Percentiles rank a stretch among this genome's conserved stretches.
phyloP scores from a whole-genome alignment of 2,113 vertebrate species.

The Syngnathoides biaculeatus region DNA sequence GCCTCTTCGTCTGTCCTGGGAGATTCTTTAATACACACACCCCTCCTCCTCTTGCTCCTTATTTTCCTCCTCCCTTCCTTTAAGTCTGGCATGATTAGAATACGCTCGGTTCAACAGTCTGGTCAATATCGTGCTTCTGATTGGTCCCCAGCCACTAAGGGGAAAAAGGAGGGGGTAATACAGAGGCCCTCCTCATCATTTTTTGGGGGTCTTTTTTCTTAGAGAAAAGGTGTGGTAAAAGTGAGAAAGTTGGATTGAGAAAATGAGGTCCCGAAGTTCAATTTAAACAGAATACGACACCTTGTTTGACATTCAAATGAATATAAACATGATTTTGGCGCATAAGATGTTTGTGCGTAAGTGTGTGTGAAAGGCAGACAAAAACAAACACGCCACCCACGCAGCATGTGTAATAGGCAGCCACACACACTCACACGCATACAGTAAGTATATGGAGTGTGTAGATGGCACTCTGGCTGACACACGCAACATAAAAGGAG shows the following conservation, averaged over 20 bases:
- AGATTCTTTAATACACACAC: slow-evolving; percentile 55
- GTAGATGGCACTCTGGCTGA: slow-evolving; percentile 21
- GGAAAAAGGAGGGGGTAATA: slow-evolving; percentile 21
- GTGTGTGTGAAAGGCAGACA: slow-evolving; percentile 49
- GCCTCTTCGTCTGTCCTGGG: slow-evolving; percentile 62
- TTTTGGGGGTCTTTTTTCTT: slow-evolving; percentile 1
- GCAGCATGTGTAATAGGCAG: slow-evolving; percentile 62
- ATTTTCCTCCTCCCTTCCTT: background rate
- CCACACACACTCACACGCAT: slow-evolving; percentile 37
- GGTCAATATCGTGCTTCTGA: slow-evolving; percentile 37
- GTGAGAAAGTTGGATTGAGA: no score
- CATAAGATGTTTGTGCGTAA: background rate
- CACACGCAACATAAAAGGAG: slow-evolving; percentile 68
- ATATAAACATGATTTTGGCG: background rate
- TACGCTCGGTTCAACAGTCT: slow-evolving; percentile 41
- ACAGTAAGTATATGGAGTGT: slow-evolving; percentile 20
- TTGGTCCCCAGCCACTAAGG: slow-evolving; percentile 20
- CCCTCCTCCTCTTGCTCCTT: background rate
- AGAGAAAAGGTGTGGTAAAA: slow-evolving; percentile 47
- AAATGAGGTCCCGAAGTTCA: no score
- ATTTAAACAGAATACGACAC: background rate
- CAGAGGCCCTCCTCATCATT: slow-evolving; percentile 16
- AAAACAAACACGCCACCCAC: slow-evolving; percentile 72
- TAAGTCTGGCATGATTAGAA: slow-evolving; percentile 44
- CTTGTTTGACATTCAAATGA: background rate